A percentile compares a stretch with the other conserved stretches of the same genome.
These are phyloP conservation scores for Cryptocephalus moraei DNA, from an alignment of 2,888 invertebrate genomes.

Conservation along the genomic window DNA sequence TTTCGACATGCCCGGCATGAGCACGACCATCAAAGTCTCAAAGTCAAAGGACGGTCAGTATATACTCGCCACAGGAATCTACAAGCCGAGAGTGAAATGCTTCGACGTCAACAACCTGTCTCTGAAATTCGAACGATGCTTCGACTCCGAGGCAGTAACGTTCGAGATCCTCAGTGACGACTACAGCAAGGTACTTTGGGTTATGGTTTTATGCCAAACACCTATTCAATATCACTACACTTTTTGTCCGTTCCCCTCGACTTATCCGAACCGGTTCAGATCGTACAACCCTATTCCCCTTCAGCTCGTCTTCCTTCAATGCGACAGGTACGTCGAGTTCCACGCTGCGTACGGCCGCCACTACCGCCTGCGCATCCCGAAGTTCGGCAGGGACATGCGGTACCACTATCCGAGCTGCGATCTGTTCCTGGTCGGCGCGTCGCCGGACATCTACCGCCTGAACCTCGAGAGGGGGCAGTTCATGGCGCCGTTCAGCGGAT, in stretches of 20 bases:
- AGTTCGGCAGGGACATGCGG: conserved; percentile 88
- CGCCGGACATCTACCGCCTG: conserved; percentile 61
- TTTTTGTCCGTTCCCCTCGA: no score
- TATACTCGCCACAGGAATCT: conserved; percentile 85
- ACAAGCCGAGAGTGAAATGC: conserved; percentile 93
- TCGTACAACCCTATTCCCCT: conserved; percentile 18
- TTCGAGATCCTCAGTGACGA: conserved; percentile 91
- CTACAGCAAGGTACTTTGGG: conserved; percentile 76
- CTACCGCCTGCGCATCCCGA: conserved; percentile 82
- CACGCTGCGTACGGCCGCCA: conserved; percentile 91
- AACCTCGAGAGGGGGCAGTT: conserved; percentile 95
- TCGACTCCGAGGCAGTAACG: conserved; percentile 93
- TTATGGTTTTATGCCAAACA: no score
- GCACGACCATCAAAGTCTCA: conserved; percentile 73
- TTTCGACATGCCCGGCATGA: conserved; percentile 97
- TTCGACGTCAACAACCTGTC: conserved; percentile 94
- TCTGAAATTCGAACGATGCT: conserved; percentile 94
- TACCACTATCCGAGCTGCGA: conserved; percentile 87
- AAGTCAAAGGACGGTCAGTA: conserved; percentile 85
- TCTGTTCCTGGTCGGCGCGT: conserved; percentile 81
- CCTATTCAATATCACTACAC: no score
- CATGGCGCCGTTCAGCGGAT: conserved; percentile 70
- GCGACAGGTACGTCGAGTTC: conserved; percentile 88
- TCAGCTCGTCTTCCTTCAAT: conserved; percentile 81
- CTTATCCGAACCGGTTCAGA: no score